Evolutionary conservation across 1,140 invertebrate species (phyloP).

Genomic region (Sarcophaga bullata): DNA sequence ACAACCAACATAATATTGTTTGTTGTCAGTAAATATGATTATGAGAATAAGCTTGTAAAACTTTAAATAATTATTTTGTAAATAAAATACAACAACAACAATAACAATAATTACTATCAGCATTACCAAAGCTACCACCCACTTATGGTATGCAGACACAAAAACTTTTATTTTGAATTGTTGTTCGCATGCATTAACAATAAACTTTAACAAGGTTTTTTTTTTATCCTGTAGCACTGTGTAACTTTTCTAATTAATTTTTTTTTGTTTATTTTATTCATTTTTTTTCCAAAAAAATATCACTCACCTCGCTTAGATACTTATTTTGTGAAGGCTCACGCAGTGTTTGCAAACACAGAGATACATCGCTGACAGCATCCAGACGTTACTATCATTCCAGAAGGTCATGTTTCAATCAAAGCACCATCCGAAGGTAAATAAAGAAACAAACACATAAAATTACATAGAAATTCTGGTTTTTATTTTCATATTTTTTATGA

Average conservation of each 20-base stretch:
- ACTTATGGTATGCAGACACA: no score
- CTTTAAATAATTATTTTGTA: no score
- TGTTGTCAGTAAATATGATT: no score
- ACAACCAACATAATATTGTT: no score
- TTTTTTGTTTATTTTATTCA: slow-evolving; percentile 7
- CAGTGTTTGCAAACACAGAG: slow-evolving; percentile 61
- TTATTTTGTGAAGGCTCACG: slow-evolving; percentile 59
- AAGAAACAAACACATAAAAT: no score
- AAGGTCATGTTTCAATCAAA: slow-evolving; percentile 59
- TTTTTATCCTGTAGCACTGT: not conserved
- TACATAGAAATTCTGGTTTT: slow-evolving; percentile 23
- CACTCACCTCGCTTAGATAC: slow-evolving; percentile 50
- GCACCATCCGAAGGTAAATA: slow-evolving; percentile 60
- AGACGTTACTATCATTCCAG: slow-evolving; percentile 58
- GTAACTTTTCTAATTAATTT: not conserved
- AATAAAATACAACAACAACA: no score
- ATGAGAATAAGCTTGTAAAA: no score
- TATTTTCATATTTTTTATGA: not conserved
- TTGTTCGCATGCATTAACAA: no score
- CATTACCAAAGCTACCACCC: no score
- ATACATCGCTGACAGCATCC: slow-evolving; percentile 62
- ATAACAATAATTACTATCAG: no score
- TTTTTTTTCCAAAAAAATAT: not conserved
- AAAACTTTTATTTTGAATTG: no score
- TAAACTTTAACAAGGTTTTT: slow-evolving; percentile 34